Evolutionary conservation across 1,140 invertebrate species (phyloP), one percentile per base, ranked within the genome.

Genomic region (Cydia fagiglandana): DNA sequence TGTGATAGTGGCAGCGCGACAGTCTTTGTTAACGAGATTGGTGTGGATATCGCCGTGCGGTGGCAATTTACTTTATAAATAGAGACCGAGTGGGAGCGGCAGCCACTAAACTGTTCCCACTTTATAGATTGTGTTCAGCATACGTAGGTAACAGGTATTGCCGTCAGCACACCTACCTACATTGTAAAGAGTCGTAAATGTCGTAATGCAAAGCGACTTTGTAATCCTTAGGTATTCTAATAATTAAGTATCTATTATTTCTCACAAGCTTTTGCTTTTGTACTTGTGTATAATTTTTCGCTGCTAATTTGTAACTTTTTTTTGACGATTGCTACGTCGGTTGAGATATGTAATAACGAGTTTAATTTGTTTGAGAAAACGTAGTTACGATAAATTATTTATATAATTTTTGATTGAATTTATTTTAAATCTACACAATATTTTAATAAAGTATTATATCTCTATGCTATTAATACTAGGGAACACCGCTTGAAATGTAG

Each of bases 11-110:
- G n/a, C 28, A 34, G 30, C 20, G 20, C 66, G 66, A 9, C 15
- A 38, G 34, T 38, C 34, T 70, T 70, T 70, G 66, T 81, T 86
- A 86, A 84, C 81, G 79, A 81, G 81, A 84, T 84, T 85, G 84
- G 79, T 83, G 79, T 84, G 81, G 82, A 86, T 83, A 83, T 86
- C 78, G 79, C 74, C 85, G 84, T 85, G 83, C 82, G 81, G 83
- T 82, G 83, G 84, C 87, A 86, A 89, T 90, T 91, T 88, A 86
- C 86, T 88, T 88, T 90, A 89, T 89, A 91, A 88, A 90, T 88
- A 91, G 86, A 86, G 81, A 75, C 81, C 77, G 73, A 80, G 77
- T 81, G 86, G 90, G 89, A 83, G 90, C 81, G 89, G 76, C 86
- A 73, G 81, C 56, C 83, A 87, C 80, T 89, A 88, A 87, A 89